Percentiles rank a stretch among this genome's conserved stretches.
These are phyloP conservation scores for Hydrochoerus hydrochaeris DNA, from an alignment of 2,113 vertebrate species.

Conservation along the genomic window DNA sequence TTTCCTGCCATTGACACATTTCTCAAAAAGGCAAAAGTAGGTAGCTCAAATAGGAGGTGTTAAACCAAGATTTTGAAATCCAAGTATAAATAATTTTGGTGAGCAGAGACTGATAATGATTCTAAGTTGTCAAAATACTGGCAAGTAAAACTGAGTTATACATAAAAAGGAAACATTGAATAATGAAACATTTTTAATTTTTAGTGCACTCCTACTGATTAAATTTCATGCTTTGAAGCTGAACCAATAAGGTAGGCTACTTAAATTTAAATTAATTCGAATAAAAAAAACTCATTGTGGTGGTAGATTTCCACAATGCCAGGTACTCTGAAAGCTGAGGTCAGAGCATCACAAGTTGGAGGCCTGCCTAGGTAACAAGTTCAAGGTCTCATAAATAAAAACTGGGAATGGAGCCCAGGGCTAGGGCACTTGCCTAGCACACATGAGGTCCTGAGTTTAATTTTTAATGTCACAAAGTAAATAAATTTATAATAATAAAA, in stretches of 20 bases:
- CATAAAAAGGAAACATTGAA: not conserved
- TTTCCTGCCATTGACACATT: not conserved
- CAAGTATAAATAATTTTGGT: constrained; percentile 39
- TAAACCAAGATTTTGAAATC: not conserved
- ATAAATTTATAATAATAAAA: constrained; percentile 21
- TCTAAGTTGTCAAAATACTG: constrained; percentile 26
- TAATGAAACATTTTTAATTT: constrained; percentile 10
- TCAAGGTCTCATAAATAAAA: not conserved
- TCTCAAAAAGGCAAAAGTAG: constrained; percentile 2
- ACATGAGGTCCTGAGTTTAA: not conserved
- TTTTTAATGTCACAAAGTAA: not conserved
- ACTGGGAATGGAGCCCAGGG: not conserved
- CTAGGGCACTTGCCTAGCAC: not conserved
- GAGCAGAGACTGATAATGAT: constrained; percentile 9
- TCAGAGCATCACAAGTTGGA: not conserved
- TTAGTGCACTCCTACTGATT: not conserved
- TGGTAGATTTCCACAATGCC: not conserved
- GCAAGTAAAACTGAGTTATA: constrained; percentile 13
- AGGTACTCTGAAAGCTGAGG: not conserved
- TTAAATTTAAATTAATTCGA: constrained; percentile 50
- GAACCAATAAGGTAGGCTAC: not conserved
- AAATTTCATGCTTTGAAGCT: constrained; percentile 39
- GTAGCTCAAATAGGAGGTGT: not conserved
- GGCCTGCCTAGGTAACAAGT: not conserved
- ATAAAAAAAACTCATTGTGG: not conserved